phyloP scores from a whole-genome alignment of 2,113 vertebrate genomes.

The Shinisaurus crocodilurus region DNA sequence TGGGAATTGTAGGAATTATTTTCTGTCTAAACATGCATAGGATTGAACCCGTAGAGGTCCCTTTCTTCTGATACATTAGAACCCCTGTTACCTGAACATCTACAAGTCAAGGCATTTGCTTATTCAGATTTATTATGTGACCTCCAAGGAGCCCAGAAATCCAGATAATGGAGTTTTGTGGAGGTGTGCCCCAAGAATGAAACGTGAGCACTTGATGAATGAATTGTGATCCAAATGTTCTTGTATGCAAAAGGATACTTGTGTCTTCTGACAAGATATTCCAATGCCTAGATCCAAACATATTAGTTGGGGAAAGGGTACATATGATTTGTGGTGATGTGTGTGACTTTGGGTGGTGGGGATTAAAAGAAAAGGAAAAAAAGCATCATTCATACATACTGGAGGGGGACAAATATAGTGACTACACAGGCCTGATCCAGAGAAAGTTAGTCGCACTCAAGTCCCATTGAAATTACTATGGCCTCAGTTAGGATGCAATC shows the following conservation, averaged over 20 bases:
- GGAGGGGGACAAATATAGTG: neutral
- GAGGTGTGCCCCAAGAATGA: neutral
- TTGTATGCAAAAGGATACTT: neutral
- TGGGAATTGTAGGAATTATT: no score
- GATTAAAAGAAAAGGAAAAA: no score
- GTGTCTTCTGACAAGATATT: neutral
- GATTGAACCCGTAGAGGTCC: slow-evolving; percentile 19
- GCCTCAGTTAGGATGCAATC: no score
- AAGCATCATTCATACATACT: neutral
- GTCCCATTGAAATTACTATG: neutral
- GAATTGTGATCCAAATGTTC: neutral
- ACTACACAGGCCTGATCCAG: neutral
- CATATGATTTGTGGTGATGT: neutral
- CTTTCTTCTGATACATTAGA: slow-evolving; percentile 34
- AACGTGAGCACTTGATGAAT: neutral
- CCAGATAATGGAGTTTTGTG: neutral
- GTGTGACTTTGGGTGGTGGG: neutral
- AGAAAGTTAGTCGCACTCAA: neutral
- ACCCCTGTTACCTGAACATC: neutral
- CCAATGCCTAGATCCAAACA: neutral
- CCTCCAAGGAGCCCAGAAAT: neutral
- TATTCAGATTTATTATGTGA: neutral
- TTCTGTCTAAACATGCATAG: no score
- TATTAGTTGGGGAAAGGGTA: neutral
- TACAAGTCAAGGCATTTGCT: neutral